Conservation (phyloP, 1,140 invertebrate species). For the Linepithema humile region DNA sequence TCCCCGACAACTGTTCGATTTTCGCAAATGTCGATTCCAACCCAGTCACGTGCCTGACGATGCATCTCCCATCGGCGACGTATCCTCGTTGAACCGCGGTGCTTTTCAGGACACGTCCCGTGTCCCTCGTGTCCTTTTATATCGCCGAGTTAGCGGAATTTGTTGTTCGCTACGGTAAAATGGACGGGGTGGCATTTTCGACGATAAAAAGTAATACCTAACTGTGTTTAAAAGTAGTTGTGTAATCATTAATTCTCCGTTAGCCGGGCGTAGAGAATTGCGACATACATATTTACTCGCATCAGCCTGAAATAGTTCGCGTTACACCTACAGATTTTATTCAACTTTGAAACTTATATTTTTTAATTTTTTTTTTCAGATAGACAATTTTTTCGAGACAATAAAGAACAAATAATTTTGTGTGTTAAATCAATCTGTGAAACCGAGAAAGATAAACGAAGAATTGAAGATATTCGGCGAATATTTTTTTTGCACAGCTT, state of each 20-base stretch:
- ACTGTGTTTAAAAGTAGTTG: not conserved
- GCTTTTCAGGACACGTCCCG: constrained; percentile 3
- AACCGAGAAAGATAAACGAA: too few relatives aligned
- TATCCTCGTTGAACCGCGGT: constrained; percentile 2
- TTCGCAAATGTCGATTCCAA: constrained; percentile 49
- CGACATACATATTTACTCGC: too few relatives aligned
- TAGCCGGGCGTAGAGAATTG: too few relatives aligned
- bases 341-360: too few relatives aligned
- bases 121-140: not conserved
- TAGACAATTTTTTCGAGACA: too few relatives aligned
- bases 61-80: not conserved
- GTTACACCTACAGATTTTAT: too few relatives aligned
- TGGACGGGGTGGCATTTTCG: not conserved
- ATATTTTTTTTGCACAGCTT: too few relatives aligned
- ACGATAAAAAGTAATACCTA: not conserved
- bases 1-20: constrained; percentile 40
- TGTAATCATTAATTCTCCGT: not conserved
- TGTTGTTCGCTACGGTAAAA: not conserved
- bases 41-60: constrained; percentile 14
- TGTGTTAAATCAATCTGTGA: too few relatives aligned
- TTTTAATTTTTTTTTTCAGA: too few relatives aligned
- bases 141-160: not conserved
- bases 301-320: too few relatives aligned
- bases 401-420: too few relatives aligned
- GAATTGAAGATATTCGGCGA: too few relatives aligned